A percentile compares a stretch with the other conserved stretches of the same genome.
Evolutionary conservation across 23 tunicate species (phyloP).

Genomic region (Ciona savignyi): DNA sequence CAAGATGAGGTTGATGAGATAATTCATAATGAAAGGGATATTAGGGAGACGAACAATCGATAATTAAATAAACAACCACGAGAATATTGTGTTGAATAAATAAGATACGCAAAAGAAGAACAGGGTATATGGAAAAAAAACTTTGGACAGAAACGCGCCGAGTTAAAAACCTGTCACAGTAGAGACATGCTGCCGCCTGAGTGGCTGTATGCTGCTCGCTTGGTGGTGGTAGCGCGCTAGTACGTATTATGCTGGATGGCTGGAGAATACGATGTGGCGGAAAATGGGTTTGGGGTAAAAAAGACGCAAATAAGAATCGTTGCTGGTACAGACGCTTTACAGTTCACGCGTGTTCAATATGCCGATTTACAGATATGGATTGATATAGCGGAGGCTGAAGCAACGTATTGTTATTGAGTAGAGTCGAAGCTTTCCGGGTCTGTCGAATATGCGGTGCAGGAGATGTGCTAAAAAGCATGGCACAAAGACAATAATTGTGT

Average conservation of each 20-base stretch:
- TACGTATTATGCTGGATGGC: background rate
- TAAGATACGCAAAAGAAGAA: background rate
- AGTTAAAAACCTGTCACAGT: background rate
- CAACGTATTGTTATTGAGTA: too few species aligned
- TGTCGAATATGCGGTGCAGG: too few species aligned
- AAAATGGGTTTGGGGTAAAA: background rate
- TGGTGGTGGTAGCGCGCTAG: background rate
- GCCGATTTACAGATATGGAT: too few species aligned
- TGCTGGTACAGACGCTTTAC: too few species aligned
- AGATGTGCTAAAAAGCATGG: too few species aligned
- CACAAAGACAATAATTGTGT: too few species aligned
- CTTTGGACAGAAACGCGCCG: too few species aligned
- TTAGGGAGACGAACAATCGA: background rate
- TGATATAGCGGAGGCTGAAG: too few species aligned
- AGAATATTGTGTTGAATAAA: background rate
- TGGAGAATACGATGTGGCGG: background rate
- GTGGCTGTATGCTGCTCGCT: background rate
- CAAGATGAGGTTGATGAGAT: background rate
- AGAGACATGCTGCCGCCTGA: background rate
- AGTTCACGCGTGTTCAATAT: too few species aligned
- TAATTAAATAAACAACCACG: background rate
- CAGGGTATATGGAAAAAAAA: background rate
- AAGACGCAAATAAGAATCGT: too few species aligned
- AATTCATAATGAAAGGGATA: background rate
- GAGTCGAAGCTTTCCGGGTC: too few species aligned